Base-by-base conservation (phyloP, 53 echinoderm and acorn worm species). In the Astropecten irregularis region DNA sequence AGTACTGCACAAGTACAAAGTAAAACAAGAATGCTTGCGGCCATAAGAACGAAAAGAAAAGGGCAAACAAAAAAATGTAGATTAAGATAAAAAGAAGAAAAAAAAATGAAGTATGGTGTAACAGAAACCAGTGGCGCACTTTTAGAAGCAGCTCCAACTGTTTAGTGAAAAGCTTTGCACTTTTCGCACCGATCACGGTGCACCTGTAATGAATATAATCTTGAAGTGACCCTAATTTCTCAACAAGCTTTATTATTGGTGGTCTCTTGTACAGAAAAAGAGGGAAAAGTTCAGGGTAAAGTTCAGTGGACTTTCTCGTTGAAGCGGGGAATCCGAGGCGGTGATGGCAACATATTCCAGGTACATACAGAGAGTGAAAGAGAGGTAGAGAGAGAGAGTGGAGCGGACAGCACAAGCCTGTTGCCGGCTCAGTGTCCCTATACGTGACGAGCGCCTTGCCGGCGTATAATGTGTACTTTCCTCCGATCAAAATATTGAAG, bases 401-500 rank as follows among this genome's bases (percentile, higher is more conserved):
- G 66, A 18, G 35, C 28, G n/a, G n/a, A n/a, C n/a, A n/a, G n/a
- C n/a, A 34, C n/a, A 59, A 16, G 79, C 79, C 79, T 79, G 79
- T 79, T 79, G 79, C 79, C n/a, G 14, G 26, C 27, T 31, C 61
- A 44, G 46, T 0, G 7, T 33, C 8, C 20, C 61, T n/a, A n/a
- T n/a, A 40, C 47, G 62, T 79, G 79, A 20, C 49, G 19, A 30
- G 29, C 19, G 33, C 79, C 62, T 19, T 21, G 9, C 32, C 28
- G 61, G 61, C n/a, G 79, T 79, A 62, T 79, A 79, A 56, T 60
- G 48, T 79, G 60, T 60, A 47, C 79, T 26, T 9, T 46, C 46
- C 18, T 3, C 79, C 7, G 79, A 79, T 79, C 74, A 79, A 61
- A 79, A 79, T 79, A 79, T 79, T 79, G 79, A 79, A 79, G 79